These are phyloP conservation scores for Chloroclysta siterata DNA, from an alignment of 2,888 invertebrate species.

Conservation along the genomic window DNA sequence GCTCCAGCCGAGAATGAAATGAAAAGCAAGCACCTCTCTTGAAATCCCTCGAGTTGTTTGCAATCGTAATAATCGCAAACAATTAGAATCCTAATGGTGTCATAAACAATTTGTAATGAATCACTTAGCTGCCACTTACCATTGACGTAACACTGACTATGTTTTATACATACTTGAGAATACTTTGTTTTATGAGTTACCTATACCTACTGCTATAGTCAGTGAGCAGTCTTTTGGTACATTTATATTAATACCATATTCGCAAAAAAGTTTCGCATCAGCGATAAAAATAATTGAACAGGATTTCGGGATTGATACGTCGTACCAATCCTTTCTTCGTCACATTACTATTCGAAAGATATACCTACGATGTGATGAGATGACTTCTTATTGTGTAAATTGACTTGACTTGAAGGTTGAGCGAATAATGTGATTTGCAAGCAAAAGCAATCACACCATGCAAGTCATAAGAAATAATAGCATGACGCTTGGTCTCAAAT, in stretches of 20 bases:
- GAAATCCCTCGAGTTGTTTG: constrained; percentile 16
- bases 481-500: constrained; percentile 1
- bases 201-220: no score
- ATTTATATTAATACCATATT: no score
- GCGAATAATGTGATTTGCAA: constrained; percentile 1
- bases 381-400: no score
- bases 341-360: no score
- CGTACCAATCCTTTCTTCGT: no score
- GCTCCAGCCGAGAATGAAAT: constrained; percentile 8
- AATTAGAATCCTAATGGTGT: constrained; percentile 35
- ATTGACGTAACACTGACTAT: constrained; percentile 27
- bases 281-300: no score
- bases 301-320: no score
- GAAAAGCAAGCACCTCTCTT: background rate
- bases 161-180: constrained; percentile 9
- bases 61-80: constrained; percentile 19
- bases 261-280: no score
- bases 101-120: constrained; percentile 35
- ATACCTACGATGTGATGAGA: no score
- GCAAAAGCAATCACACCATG: background rate
- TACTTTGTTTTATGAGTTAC: constrained; percentile 1
- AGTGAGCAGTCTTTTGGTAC: no score
- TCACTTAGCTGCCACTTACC: constrained; percentile 24
- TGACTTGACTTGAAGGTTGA: no score
- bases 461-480: constrained; percentile 14